Conservation (phyloP, 2,113 vertebrate genomes). For the Rhinichthys klamathensis region DNA sequence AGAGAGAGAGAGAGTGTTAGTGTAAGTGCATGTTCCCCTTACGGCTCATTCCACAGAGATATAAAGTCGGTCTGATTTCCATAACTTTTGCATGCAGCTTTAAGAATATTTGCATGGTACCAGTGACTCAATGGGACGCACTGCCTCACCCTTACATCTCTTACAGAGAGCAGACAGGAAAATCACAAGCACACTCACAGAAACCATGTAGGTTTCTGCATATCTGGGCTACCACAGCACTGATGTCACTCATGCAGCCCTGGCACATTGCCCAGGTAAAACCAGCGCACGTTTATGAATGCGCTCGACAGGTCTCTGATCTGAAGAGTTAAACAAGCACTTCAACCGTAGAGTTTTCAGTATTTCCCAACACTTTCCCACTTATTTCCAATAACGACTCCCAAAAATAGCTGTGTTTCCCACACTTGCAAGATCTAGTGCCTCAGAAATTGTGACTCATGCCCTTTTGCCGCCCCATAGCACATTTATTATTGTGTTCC, state of each 20-base stretch:
- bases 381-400: neutral
- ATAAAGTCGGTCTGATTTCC: slow-evolving; percentile 51
- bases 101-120: slow-evolving; percentile 72
- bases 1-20: neutral
- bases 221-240: neutral
- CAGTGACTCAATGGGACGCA: slow-evolving; percentile 71
- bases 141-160: slow-evolving; percentile 60
- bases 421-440: neutral
- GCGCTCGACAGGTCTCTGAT: neutral
- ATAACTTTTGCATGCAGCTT: slow-evolving; percentile 68
- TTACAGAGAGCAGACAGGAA: slow-evolving; percentile 6
- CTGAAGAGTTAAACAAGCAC: neutral
- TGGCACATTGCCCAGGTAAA: neutral
- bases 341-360: neutral
- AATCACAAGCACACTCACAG: slow-evolving; percentile 14
- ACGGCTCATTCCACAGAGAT: slow-evolving; percentile 21
- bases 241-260: neutral
- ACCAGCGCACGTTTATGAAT: no score
- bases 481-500: slow-evolving; percentile 13
- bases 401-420: neutral
- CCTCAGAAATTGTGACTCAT: slow-evolving; percentile 1
- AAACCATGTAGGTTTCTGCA: neutral
- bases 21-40: slow-evolving; percentile 14
- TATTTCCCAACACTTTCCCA: neutral
- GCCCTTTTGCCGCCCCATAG: neutral